These are phyloP conservation scores for Onychomys torridus DNA, from an alignment of 2,797 vertebrate genomes.

Conservation along the genomic window DNA sequence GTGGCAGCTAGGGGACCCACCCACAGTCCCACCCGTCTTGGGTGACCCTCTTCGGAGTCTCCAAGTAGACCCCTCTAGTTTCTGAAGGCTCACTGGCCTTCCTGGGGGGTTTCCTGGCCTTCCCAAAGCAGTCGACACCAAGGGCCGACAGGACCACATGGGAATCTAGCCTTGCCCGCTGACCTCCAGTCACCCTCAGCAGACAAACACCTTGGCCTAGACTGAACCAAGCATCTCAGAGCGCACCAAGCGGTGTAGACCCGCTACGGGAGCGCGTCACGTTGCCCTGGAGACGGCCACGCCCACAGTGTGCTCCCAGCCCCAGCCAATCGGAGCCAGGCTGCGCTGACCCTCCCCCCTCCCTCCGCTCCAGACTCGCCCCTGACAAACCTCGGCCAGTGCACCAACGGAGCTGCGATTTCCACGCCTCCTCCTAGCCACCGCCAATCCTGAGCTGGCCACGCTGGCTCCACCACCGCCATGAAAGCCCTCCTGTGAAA, in stretches of 20 bases:
- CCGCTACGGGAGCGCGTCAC: neutral
- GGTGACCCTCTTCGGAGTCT: neutral
- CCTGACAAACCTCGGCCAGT: neutral
- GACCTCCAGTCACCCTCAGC: neutral
- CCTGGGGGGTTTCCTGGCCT: neutral
- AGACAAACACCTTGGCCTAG: neutral
- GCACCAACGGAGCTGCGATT: neutral
- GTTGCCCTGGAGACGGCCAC: neutral
- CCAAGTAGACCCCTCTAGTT: neutral
- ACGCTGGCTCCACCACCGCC: neutral
- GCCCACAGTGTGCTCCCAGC: neutral
- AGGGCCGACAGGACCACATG: neutral
- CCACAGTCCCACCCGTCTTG: neutral
- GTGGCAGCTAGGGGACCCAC: accelerated
- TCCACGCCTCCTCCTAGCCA: neutral
- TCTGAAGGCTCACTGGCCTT: neutral
- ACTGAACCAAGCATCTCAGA: neutral
- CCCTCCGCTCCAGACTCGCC: neutral
- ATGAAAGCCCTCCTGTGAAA: neutral
- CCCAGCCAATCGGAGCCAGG: neutral
- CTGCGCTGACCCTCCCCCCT: neutral
- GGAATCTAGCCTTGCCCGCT: neutral
- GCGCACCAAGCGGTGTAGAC: neutral
- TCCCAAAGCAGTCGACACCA: neutral
- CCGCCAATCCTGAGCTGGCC: neutral